These are phyloP conservation scores for Odontophorus gujanensis DNA, from an alignment of 2,113 vertebrate genomes.

Conservation along the genomic window DNA sequence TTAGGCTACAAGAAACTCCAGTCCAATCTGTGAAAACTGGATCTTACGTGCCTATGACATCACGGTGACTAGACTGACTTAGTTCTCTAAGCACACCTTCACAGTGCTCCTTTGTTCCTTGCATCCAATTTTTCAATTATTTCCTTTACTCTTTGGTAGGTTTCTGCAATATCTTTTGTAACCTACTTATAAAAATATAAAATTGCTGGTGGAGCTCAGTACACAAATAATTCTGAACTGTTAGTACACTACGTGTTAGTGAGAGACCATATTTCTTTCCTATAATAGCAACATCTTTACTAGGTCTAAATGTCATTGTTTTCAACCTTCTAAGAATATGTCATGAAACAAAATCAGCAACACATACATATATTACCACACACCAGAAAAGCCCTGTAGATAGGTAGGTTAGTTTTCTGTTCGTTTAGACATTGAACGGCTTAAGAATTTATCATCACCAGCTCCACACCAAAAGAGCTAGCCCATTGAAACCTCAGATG, in stretches of 20 bases:
- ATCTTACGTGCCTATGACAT: not conserved
- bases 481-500: conserved; percentile 23
- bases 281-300: not conserved
- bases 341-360: not conserved
- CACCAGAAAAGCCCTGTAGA: not conserved
- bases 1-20: not conserved
- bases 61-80: not conserved
- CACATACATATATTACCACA: not conserved
- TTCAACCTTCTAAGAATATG: not conserved
- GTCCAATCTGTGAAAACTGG: not conserved
- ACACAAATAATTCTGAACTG: not conserved
- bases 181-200: not conserved
- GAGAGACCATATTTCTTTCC: not conserved
- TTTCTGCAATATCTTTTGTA: not conserved
- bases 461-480: not conserved
- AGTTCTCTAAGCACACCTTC: not conserved
- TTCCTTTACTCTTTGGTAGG: not conserved
- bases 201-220: not conserved
- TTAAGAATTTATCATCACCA: not conserved
- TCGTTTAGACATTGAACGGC: not conserved
- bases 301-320: not conserved
- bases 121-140: not conserved
- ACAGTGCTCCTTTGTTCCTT: not conserved
- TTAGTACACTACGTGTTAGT: not conserved
- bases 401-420: not conserved